Percentiles rank a stretch among this genome's conserved stretches.
Evolutionary conservation across 2,888 invertebrate species (phyloP).

Genomic region (Cephus nigrinus): DNA sequence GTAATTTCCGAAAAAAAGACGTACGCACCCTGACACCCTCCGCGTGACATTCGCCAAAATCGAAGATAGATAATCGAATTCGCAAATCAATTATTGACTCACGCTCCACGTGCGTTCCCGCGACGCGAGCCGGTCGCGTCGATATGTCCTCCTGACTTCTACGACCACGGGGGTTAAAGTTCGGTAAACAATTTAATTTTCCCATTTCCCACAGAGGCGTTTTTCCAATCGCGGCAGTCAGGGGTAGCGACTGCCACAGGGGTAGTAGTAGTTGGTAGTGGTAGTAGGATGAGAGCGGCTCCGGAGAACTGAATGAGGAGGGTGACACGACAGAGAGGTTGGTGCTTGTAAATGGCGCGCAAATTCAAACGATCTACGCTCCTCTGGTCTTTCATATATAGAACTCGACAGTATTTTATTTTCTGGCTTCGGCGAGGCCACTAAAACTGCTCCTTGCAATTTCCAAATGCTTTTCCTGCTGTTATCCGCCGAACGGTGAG

Average conservation of each 20-base stretch:
- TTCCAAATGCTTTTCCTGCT: constrained; percentile 9
- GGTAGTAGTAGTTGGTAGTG: neutral
- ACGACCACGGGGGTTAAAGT: constrained; percentile 32
- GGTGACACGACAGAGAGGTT: neutral
- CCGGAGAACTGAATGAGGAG: neutral
- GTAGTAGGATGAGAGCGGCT: neutral
- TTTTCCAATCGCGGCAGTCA: constrained; percentile 18
- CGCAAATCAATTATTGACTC: constrained; percentile 17
- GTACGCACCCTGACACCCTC: neutral
- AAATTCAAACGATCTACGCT: neutral
- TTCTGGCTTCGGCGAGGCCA: neutral
- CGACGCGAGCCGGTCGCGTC: constrained; percentile 9
- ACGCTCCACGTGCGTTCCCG: constrained; percentile 15
- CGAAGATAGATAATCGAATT: constrained; percentile 17
- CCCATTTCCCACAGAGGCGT: constrained; percentile 29
- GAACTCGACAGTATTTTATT: neutral
- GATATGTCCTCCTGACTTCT: constrained; percentile 13
- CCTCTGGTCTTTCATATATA: neutral
- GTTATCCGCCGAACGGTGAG: neutral
- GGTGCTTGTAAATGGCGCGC: neutral
- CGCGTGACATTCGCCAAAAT: neutral
- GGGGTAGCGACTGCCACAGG: neutral
- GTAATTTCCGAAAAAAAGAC: neutral
- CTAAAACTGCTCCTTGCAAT: constrained; percentile 8
- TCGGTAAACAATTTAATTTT: constrained; percentile 43